phyloP scores from a whole-genome alignment of 2,888 invertebrate species.

The Onthophagus sagittarius region DNA sequence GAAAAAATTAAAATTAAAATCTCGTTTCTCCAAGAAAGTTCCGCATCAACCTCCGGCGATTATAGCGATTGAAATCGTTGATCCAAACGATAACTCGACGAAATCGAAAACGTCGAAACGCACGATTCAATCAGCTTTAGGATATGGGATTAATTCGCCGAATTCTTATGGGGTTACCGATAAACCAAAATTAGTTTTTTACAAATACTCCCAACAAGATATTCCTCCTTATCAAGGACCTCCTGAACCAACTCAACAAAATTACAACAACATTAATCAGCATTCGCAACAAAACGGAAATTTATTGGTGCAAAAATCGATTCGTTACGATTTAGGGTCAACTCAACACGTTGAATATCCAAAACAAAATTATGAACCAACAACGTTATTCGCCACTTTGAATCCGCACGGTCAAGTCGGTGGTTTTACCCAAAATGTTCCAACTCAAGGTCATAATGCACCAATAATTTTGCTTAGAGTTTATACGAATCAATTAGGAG shows the following conservation, averaged over 20 bases:
- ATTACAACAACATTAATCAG: conserved; percentile 20
- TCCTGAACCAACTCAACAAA: conserved; percentile 9
- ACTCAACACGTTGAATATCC: conserved; percentile 19
- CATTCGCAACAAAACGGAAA: conserved; percentile 1
- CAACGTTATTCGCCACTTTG: conserved; percentile 41
- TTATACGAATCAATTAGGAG: conserved; percentile 55
- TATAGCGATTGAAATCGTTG: conserved; percentile 60
- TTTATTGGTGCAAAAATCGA: conserved; percentile 35
- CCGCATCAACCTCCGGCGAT: conserved; percentile 51
- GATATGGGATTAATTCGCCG: conserved; percentile 58
- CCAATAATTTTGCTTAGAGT: conserved; percentile 58
- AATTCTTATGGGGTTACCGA: conserved; percentile 52
- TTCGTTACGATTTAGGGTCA: conserved; percentile 37
- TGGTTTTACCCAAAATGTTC: conserved; percentile 51
- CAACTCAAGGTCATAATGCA: conserved; percentile 47
- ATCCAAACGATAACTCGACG: conserved; percentile 40
- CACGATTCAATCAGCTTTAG: conserved; percentile 69
- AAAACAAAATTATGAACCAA: conserved; percentile 33
- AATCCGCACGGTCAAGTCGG: conserved; percentile 49
- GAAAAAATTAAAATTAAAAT: background rate
- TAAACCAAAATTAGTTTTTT: conserved; percentile 59
- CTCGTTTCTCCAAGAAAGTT: background rate
- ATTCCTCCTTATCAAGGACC: conserved; percentile 48
- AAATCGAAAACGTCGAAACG: conserved; percentile 56
- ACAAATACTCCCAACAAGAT: conserved; percentile 68